A percentile compares a stretch with the other conserved stretches of the same genome.
These are phyloP conservation scores for Lycopodina hypogea DNA, from an alignment of 37 sponge, comb jelly and placozoan species.

Conservation along the genomic window DNA sequence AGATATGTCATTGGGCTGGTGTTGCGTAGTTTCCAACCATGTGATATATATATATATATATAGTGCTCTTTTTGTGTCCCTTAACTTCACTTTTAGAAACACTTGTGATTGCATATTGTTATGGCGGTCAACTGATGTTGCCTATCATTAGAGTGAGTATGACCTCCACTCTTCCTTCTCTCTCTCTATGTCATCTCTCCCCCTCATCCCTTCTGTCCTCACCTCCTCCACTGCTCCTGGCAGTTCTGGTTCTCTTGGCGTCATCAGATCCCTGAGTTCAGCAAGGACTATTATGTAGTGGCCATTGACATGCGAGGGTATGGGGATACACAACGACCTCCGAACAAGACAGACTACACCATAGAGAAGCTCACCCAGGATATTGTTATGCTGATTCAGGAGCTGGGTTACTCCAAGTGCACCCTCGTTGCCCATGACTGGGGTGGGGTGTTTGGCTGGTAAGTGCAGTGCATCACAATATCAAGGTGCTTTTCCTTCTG, in stretches of 20 bases:
- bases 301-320: conserved; percentile 89
- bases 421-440: conserved; percentile 82
- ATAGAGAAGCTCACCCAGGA: conserved; percentile 58
- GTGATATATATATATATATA: too few species aligned
- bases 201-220: too few species aligned
- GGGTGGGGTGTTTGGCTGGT: conserved; percentile 84
- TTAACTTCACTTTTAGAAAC: too few species aligned
- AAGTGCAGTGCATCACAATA: not conserved
- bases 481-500: not conserved
- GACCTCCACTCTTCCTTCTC: too few species aligned
- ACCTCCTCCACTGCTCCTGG: conserved; percentile 9
- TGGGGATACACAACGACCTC: conserved; percentile 77
- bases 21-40: too few species aligned
- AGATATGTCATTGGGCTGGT: too few species aligned
- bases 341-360: conserved; percentile 50
- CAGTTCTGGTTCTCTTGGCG: conserved; percentile 92
- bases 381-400: conserved; percentile 47
- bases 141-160: too few species aligned
- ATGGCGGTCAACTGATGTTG: too few species aligned
- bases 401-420: conserved; percentile 57
- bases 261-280: conserved; percentile 79
- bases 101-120: too few species aligned
- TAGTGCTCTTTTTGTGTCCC: too few species aligned
- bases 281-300: conserved; percentile 72
- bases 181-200: too few species aligned